Evolutionary conservation across 2,113 vertebrate genomes (phyloP).

Genomic region (Penelope pileata): DNA sequence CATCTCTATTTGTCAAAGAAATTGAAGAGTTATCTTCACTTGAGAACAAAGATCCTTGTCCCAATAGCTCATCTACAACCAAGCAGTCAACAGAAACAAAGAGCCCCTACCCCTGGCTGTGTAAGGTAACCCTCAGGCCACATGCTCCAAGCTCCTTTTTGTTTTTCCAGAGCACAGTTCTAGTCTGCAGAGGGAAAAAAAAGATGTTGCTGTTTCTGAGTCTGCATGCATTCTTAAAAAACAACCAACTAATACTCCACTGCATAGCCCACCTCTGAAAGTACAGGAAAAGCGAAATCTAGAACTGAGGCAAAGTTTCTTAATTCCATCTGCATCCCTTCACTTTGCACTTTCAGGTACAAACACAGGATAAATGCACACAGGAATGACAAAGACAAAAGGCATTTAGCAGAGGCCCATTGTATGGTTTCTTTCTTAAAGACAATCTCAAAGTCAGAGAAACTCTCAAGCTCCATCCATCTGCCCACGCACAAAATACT

Average conservation of each 20-base stretch:
- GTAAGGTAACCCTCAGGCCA: conserved; percentile 34
- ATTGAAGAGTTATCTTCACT: background rate
- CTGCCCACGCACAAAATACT: background rate
- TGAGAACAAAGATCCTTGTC: background rate
- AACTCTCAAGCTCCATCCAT: background rate
- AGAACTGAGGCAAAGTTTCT: background rate
- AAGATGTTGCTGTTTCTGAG: background rate
- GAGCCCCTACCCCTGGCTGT: conserved; percentile 28
- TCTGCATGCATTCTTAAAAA: background rate
- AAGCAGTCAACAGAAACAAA: background rate
- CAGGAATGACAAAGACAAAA: background rate
- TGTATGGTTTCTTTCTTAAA: background rate
- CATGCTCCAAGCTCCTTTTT: conserved; percentile 41
- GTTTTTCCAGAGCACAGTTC: conserved; percentile 39
- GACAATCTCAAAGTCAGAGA: background rate
- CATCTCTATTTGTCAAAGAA: background rate
- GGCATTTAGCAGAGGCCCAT: background rate
- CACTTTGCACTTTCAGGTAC: background rate
- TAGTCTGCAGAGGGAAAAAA: conserved; percentile 26
- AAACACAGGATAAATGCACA: background rate
- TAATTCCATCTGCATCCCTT: background rate
- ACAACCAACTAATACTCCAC: background rate
- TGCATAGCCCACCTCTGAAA: background rate
- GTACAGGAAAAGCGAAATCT: background rate
- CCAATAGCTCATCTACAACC: background rate